phyloP scores from a whole-genome alignment of 2,797 vertebrate species.

The Sebastes vulpes region DNA sequence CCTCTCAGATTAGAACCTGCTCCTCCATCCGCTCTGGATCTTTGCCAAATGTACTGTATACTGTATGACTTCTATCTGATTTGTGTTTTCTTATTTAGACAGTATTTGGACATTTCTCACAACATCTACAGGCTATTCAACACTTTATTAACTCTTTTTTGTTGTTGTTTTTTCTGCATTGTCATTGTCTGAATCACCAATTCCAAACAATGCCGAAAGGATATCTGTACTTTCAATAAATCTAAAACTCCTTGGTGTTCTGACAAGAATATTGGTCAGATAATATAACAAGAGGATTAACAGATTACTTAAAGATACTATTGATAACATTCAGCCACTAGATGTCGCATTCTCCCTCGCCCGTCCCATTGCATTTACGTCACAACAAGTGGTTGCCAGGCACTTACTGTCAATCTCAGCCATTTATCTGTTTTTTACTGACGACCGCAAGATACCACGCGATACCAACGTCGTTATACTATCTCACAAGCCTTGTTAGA shows the following conservation, averaged over 20 bases:
- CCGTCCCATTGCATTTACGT: no score
- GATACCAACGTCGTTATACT: no score
- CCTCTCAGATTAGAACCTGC: constrained; percentile 27
- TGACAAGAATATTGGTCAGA: background rate
- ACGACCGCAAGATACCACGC: no score
- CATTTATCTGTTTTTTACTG: no score
- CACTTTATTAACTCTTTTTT: background rate
- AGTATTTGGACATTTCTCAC: background rate
- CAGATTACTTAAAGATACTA: no score
- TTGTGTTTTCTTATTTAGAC: constrained; percentile 7
- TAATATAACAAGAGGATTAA: no score
- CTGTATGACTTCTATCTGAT: background rate
- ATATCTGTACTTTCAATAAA: background rate
- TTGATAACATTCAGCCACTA: no score
- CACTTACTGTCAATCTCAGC: no score
- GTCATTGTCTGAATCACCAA: background rate
- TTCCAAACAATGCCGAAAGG: background rate
- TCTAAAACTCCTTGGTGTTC: background rate
- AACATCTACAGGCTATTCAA: background rate
- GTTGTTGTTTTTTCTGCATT: background rate
- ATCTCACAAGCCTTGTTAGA: no score
- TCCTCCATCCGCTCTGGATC: background rate
- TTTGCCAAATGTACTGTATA: background rate
- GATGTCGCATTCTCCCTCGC: no score
- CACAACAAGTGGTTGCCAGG: no score